A percentile compares a stretch with the other conserved stretches of the same genome.
These are phyloP conservation scores for Crematogaster levior DNA, from an alignment of 2,888 invertebrate species.

Conservation along the genomic window DNA sequence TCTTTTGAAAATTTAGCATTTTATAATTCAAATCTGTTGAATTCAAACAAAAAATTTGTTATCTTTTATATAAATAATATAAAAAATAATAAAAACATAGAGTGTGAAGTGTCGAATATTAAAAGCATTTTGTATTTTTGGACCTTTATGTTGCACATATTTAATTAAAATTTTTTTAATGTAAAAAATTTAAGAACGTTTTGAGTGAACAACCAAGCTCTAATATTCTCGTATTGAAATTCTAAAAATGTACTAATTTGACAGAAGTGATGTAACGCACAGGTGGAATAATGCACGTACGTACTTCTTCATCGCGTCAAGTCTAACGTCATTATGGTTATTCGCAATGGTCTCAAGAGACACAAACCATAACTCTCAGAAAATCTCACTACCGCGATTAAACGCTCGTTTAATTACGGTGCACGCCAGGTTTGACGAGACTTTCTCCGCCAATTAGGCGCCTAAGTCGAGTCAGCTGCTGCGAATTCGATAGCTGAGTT, in stretches of 20 bases:
- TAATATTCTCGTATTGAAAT: not conserved
- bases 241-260: not conserved
- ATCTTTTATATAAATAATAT: not conserved
- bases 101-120: not conserved
- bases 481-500: conserved; percentile 47
- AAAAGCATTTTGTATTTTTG: not conserved
- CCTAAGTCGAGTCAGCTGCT: conserved; percentile 69
- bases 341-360: conserved; percentile 43
- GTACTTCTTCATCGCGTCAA: conserved; percentile 19
- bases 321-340: conserved; percentile 30
- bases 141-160: not conserved
- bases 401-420: conserved; percentile 54
- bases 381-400: conserved; percentile 37
- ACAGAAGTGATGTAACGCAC: conserved; percentile 26
- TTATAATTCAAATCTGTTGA: not conserved
- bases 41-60: not conserved
- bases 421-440: conserved; percentile 59
- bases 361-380: conserved; percentile 45
- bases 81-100: not conserved
- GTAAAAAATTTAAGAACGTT: not conserved
- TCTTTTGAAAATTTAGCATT: not conserved
- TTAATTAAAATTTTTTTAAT: not conserved
- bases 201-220: not conserved
- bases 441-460: conserved; percentile 77
- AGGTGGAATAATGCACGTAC: not conserved